Conservation (phyloP, 2,888 invertebrate species). For the Harpalus rufipes region DNA sequence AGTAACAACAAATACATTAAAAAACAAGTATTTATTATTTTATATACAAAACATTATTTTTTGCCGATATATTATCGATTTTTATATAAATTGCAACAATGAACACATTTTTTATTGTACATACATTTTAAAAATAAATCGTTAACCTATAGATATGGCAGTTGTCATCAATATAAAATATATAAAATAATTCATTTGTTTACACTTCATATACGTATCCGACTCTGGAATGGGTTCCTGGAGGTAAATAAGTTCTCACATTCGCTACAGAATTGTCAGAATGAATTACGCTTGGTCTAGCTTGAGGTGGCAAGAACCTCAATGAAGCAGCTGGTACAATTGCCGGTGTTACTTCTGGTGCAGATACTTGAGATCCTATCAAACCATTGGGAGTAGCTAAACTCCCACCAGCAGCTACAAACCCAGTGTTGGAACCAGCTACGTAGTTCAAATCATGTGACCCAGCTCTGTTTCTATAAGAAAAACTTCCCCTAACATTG, state of each 20-base stretch:
- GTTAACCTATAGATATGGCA: constrained; percentile 37
- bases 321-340: neutral
- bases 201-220: constrained; percentile 54
- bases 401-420: constrained; percentile 74
- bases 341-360: neutral
- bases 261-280: constrained; percentile 38
- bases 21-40: constrained; percentile 33
- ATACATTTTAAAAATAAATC: constrained; percentile 35
- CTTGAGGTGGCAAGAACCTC: constrained; percentile 41
- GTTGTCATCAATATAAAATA: constrained; percentile 8
- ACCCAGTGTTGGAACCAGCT: constrained; percentile 69
- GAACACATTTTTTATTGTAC: constrained; percentile 63
- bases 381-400: constrained; percentile 71
- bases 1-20: constrained; percentile 6
- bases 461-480: constrained; percentile 70
- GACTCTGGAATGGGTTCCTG: constrained; percentile 47
- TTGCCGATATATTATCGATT: constrained; percentile 44
- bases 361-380: constrained; percentile 60
- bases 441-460: constrained; percentile 70
- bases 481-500: constrained; percentile 71
- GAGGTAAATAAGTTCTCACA: constrained; percentile 46
- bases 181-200: neutral
- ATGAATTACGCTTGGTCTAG: constrained; percentile 10
- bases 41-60: constrained; percentile 47
- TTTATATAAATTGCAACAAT: constrained; percentile 52